A percentile compares a stretch with the other conserved stretches of the same genome.
phyloP scores from a whole-genome alignment of 2,888 invertebrate genomes.

The Liopterus haemorrhoidalis region DNA sequence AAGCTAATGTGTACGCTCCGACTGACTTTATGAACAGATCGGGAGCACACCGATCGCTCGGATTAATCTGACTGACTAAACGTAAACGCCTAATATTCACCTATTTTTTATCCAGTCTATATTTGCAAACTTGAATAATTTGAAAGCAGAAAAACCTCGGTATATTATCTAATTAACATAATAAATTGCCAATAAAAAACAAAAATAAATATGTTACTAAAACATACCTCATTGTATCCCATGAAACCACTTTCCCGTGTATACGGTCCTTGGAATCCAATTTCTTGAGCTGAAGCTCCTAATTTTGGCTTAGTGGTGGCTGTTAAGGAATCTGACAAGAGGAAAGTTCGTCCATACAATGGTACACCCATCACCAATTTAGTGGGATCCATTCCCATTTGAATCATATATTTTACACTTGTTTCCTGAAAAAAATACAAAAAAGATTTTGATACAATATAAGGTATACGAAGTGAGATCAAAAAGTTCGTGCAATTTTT shows the following conservation, averaged over 20 bases:
- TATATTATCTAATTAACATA: too few relatives aligned
- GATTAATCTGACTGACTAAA: too few relatives aligned
- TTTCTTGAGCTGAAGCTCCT: conserved; percentile 50
- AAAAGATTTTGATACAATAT: conserved; percentile 5
- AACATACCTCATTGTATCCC: conserved; percentile 77
- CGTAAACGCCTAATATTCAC: too few relatives aligned
- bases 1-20: too few relatives aligned
- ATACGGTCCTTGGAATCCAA: conserved; percentile 70
- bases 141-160: too few relatives aligned
- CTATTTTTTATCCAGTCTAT: too few relatives aligned
- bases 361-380: conserved; percentile 80
- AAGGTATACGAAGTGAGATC: too few relatives aligned
- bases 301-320: conserved; percentile 43
- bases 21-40: too few relatives aligned
- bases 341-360: conserved; percentile 76
- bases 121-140: too few relatives aligned
- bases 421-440: conserved; percentile 53
- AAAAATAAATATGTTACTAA: conserved; percentile 5
- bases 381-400: conserved; percentile 64
- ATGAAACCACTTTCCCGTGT: conserved; percentile 77
- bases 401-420: conserved; percentile 68
- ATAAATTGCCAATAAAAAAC: background rate
- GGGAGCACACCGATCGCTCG: too few relatives aligned
- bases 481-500: too few relatives aligned
- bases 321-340: conserved; percentile 44